Base-by-base conservation (phyloP, 2,888 invertebrate species). In the Tridacna gigas region DNA sequence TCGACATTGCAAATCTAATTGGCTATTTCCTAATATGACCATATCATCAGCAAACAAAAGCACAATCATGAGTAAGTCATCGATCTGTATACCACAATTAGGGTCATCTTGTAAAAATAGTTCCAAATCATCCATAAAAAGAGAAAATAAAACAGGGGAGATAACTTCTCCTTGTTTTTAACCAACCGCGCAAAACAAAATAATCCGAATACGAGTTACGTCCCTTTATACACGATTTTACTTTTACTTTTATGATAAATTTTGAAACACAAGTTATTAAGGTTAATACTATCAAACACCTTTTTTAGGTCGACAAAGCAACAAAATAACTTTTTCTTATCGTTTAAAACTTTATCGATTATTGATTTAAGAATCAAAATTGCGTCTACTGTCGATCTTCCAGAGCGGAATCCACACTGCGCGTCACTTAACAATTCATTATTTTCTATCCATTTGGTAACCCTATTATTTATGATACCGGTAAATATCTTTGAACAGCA, bases 401-500 rank as follows among this genome's bases (percentile, higher is more conserved):
- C 51, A 13, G 51, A 51, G 12, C 51, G 11, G 15, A 51, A 51
- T 13, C 51, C 51, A 15, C 15, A 51, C 15, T 51, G 51, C 15
- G 51, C 51, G 15, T 51, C 51, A 51, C 51, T 51, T 11, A 51
- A 11, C 11, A 51, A 13, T 13, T 51, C 51, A 51, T 51, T 51
- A 51, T 51, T 15, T 13, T 51, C 15, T 51, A 51, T 51, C 51
- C 51, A 51, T 51, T 11, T 51, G 51, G 15, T 51, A 13, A 51
- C 11, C 15, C 11, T 51, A 51, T 51, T 51, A 13, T 13, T 51
- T 51, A 51, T 11, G 15, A 51, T 51, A 51, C 51, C 15, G 63
- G 63, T 63, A 25, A 63, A 63, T 9, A 63, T n/a, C n/a, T 63
- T 63, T 15, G 63, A 63, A 22, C 11, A 63, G n/a, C n/a, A 63